Base-by-base conservation (phyloP, 30 jellyfish, hydroid and myxozoan genomes). In the Aurelia aurita region DNA sequence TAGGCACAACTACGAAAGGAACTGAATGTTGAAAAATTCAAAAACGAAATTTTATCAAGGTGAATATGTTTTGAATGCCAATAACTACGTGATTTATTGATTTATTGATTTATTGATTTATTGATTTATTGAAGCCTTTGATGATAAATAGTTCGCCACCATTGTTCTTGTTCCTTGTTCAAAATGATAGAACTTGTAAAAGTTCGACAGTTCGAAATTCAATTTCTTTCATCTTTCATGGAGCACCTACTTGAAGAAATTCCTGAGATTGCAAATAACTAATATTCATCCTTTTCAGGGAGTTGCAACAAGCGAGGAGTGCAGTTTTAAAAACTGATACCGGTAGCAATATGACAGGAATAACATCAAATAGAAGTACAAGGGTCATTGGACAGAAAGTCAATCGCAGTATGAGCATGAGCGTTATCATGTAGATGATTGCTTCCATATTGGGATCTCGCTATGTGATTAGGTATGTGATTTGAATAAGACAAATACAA, bases 1-100 rank as follows among this genome's bases (percentile, higher is more conserved):
- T 70, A 91, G 98, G 95, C 91, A 7, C 96, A 91, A 64, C 75
- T 91, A 45, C 91, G 96, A 46, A 85, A 91, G 51, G 96, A 91
- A 61, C 86, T 91, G 10, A 91, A 91, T 51, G 96, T 86, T 18
- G 98, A 91, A 44, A 91, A 91, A 74, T 91, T 91, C 59, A 91
- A 91, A 57, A 91, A 91, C 43, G 80, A 91, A 72, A 49, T 91
- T 23, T 28, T 91, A 80, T 86, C 98, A 58, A 74, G 98, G 98
- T 91, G 79, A 63, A 59, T 19, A 1, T 39, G 47, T 35, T 39
- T 39, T 39, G 9, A 9, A 8, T 39, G 7, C 13, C 51, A 39
- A 39, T 6, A 9, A 39, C 15, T 15, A 39, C 51, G 9, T 39
- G 13, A 39, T 39, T 34, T 39, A 8, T 39, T 7, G 51, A 4